Evolutionary conservation across 2,113 vertebrate species (phyloP).

Genomic region (Panthera uncia): DNA sequence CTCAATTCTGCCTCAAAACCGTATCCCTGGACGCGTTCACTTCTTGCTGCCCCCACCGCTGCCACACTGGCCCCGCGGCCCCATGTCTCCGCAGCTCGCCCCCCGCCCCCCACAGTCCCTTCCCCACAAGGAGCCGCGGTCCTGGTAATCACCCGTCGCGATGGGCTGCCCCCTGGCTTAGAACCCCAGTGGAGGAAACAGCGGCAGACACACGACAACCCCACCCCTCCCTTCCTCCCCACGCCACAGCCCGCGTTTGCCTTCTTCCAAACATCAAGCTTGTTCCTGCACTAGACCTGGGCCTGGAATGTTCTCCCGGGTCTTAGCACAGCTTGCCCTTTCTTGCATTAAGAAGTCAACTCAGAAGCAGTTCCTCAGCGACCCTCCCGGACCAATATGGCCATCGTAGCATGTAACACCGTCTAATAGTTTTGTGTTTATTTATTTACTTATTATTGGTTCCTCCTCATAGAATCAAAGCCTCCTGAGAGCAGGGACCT

Average conservation of each 20-base stretch:
- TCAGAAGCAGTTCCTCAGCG: neutral
- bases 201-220: neutral
- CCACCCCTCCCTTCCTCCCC: neutral
- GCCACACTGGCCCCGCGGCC: neutral
- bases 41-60: accelerated
- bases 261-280: neutral
- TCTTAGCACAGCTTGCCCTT: neutral
- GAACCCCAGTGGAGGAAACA: neutral
- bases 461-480: neutral
- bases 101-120: neutral
- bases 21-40: accelerated
- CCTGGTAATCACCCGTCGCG: neutral
- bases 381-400: neutral
- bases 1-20: neutral
- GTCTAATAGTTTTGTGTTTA: no score
- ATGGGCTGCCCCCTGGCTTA: neutral
- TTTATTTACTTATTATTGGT: neutral
- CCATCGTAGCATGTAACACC: accelerated
- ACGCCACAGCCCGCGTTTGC: no score
- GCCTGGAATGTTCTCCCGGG: neutral
- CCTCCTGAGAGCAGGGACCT: neutral
- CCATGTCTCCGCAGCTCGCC: accelerated
- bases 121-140: neutral
- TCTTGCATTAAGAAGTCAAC: neutral
- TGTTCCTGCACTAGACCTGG: neutral